Conservation (phyloP, 2,797 vertebrate genomes). For the Hephaestus fuliginosus region DNA sequence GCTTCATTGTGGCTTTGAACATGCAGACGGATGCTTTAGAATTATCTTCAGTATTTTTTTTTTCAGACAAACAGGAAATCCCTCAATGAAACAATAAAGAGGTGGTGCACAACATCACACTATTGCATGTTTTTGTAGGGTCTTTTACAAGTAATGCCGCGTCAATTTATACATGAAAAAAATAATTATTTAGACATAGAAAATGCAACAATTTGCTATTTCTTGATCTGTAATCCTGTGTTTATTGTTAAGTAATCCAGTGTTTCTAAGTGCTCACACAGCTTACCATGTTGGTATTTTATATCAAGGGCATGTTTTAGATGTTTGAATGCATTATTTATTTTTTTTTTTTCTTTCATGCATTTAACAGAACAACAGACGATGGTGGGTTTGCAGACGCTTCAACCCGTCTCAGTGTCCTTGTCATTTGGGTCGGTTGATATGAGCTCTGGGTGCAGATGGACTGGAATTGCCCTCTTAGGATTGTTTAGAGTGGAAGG, state of each 20-base stretch:
- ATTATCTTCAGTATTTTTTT: neutral
- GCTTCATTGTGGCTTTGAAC: neutral
- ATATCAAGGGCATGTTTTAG: neutral
- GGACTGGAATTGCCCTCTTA: constrained; percentile 17
- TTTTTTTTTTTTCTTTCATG: neutral
- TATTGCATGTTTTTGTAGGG: too few relatives aligned
- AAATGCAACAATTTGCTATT: neutral
- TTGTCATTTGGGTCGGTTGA: constrained; percentile 1
- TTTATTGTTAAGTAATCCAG: neutral
- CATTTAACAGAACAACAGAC: neutral
- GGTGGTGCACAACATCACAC: neutral
- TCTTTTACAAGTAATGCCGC: neutral
- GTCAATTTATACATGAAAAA: neutral
- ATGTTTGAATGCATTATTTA: neutral
- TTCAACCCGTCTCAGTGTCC: constrained; percentile 7
- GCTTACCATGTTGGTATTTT: neutral
- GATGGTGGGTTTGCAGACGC: constrained; percentile 5
- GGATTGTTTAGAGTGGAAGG: constrained; percentile 16
- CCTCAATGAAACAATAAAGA: neutral
- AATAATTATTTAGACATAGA: neutral
- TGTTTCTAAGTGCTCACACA: neutral
- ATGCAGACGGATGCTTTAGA: neutral
- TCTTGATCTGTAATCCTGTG: neutral
- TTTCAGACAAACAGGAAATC: neutral
- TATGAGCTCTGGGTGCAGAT: constrained; percentile 25